Percentiles rank a stretch among this genome's conserved stretches.
These are phyloP conservation scores for Montipora foliosa DNA, from an alignment of 64 coral and sea anemone species.

Conservation along the genomic window DNA sequence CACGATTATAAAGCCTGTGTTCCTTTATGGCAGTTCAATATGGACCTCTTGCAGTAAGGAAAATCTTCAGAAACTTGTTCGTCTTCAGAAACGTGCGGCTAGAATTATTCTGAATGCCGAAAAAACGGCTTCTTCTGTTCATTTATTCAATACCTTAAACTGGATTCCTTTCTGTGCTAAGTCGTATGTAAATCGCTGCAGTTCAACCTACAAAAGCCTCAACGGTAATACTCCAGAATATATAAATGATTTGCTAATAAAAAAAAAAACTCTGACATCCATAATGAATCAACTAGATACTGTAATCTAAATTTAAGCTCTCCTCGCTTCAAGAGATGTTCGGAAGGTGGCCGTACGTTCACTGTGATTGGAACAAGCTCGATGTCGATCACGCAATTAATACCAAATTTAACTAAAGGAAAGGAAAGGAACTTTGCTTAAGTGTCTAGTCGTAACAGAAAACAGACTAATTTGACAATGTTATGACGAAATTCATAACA, in stretches of 20 bases:
- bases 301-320: not conserved
- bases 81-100: conserved; percentile 42
- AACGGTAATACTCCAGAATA: not conserved
- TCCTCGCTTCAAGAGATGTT: not conserved
- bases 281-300: not conserved
- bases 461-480: no score
- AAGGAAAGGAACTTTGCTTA: no score
- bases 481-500: no score
- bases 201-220: not conserved
- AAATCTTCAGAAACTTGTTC: not conserved
- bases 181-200: not conserved
- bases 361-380: not conserved
- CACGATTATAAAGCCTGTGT: not conserved
- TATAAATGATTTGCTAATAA: not conserved
- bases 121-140: conserved; percentile 12
- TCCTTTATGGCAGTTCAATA: not conserved
- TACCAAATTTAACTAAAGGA: no score
- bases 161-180: conserved; percentile 30
- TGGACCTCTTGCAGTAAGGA: not conserved
- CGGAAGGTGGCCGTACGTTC: not conserved
- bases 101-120: conserved; percentile 24
- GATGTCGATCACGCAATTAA: no score
- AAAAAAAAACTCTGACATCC: no score
- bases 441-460: no score
- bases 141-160: conserved; percentile 17